Percentiles rank a stretch among this genome's conserved stretches.
phyloP scores from a whole-genome alignment of 2,888 invertebrate genomes.

The Stegana nigrithorax region DNA sequence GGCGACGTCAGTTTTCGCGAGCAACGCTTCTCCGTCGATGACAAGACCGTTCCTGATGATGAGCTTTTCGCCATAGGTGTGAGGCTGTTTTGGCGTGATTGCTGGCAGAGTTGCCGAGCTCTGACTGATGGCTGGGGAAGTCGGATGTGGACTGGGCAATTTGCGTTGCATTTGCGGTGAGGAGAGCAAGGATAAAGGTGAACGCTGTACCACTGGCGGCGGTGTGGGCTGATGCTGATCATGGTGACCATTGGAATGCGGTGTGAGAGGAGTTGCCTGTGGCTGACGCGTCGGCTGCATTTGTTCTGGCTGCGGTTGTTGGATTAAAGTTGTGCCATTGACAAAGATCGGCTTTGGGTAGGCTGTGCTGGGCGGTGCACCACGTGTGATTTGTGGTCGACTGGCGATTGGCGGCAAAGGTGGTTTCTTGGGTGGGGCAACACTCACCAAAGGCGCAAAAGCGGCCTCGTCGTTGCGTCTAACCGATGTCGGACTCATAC shows the following conservation, averaged over 20 bases:
- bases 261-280: conserved; percentile 40
- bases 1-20: conserved; percentile 78
- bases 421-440: conserved; percentile 76
- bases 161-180: conserved; percentile 73
- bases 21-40: conserved; percentile 72
- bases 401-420: conserved; percentile 77
- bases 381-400: too few relatives aligned
- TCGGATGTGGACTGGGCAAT: conserved; percentile 26
- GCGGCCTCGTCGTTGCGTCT: conserved; percentile 6
- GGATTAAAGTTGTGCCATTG: conserved; percentile 41
- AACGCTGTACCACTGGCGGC: conserved; percentile 37
- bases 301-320: conserved; percentile 45
- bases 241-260: conserved; percentile 59
- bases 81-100: conserved; percentile 45
- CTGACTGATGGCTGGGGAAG: conserved; percentile 49
- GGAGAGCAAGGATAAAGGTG: conserved; percentile 68
- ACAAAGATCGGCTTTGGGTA: conserved; percentile 34
- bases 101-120: conserved; percentile 56
- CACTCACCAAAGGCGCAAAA: conserved; percentile 50
- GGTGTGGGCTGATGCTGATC: conserved; percentile 39
- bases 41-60: conserved; percentile 73
- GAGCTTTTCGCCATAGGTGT: conserved; percentile 51
- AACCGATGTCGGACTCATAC: conserved; percentile 44
- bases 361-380: conserved; percentile 70
- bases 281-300: conserved; percentile 40